Base-by-base conservation (phyloP, 2,797 vertebrate genomes). In the Neomorphus geoffroyi region DNA sequence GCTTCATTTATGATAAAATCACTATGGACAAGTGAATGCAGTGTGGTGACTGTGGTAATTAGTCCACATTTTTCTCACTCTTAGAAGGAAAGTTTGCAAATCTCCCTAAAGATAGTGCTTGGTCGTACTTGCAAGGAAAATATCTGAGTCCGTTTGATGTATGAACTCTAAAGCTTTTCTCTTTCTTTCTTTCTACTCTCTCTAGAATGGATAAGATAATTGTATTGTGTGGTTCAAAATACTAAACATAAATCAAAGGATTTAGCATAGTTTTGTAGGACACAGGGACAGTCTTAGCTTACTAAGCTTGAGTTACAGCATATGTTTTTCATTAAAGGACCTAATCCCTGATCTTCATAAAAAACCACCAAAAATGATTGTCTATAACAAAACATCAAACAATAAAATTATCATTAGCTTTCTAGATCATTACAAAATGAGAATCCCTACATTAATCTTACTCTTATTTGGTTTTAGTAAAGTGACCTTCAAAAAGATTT, bases 331-430 rank as follows among this genome's bases (percentile, higher is more conserved):
- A 70, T 98, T 95, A 94, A 87, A 88, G 64, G 89, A 87, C 46
- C 86, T 90, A 33, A 66, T 84, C 73, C 84, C 87, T 15, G 67
- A 95, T 94, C 81, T 92, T 84, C n/a, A 53, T 91, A 54, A 88
- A 95, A 93, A 88, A 71, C 17, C 79, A 87, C 60, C 57, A 62
- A 45, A 94, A 80, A 83, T 69, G 77, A 45, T 88, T 80, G 64
- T 95, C 93, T 91, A 65, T 71, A 96, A 46, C 71, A 50, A 77
- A 94, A 96, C 96, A 95, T 95, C 95, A 88, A 97, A 96, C 94
- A 94, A 92, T 96, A 77, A 94, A 96, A 92, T 82, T 80, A 92
- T 94, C 96, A 94, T 96, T 94, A 97, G 88, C 65, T 89, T 79
- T 83, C 75, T 22, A 69, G 82, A 28, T 87, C 91, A 85, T 95